phyloP scores from a whole-genome alignment of 2,797 vertebrate species.

The Danio tinwini region DNA sequence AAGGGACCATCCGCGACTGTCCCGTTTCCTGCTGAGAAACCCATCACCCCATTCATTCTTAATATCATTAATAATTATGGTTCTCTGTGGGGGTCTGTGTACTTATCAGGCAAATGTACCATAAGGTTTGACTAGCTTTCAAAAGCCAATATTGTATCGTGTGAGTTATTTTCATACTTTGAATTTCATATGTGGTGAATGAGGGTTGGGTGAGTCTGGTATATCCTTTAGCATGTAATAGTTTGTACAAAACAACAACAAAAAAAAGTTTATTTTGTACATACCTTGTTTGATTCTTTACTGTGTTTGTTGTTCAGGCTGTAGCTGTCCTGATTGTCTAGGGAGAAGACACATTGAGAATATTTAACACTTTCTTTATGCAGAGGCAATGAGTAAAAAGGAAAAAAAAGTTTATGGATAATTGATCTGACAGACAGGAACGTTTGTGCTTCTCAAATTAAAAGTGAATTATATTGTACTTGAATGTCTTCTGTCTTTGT shows the following conservation, averaged over 20 bases:
- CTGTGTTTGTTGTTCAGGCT: constrained; percentile 81
- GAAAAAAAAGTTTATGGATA: constrained; percentile 82
- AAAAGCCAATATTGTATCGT: constrained; percentile 56
- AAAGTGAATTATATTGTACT: constrained; percentile 68
- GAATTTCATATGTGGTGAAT: constrained; percentile 60
- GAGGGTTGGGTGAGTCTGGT: constrained; percentile 80
- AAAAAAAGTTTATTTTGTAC: constrained; percentile 87
- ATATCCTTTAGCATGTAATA: constrained; percentile 83
- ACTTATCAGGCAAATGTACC: constrained; percentile 49
- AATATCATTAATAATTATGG: constrained; percentile 38
- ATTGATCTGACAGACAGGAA: constrained; percentile 84
- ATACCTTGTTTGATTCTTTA: constrained; percentile 80
- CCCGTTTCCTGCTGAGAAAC: constrained; percentile 26
- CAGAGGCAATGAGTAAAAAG: constrained; percentile 83
- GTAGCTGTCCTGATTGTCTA: constrained; percentile 86
- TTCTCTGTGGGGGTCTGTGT: constrained; percentile 37
- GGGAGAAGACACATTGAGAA: constrained; percentile 62
- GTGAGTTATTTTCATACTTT: constrained; percentile 63
- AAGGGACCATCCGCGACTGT: constrained; percentile 33
- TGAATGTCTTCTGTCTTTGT: constrained; percentile 19
- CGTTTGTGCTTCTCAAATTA: constrained; percentile 84
- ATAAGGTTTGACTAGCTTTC: constrained; percentile 53
- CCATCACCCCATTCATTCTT: constrained; percentile 27
- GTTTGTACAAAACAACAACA: constrained; percentile 79
- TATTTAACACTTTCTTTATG: constrained; percentile 77